A percentile compares a stretch with the other conserved stretches of the same genome.
Conservation (phyloP, 2,888 invertebrate genomes). For the Nomada goodeniana region DNA sequence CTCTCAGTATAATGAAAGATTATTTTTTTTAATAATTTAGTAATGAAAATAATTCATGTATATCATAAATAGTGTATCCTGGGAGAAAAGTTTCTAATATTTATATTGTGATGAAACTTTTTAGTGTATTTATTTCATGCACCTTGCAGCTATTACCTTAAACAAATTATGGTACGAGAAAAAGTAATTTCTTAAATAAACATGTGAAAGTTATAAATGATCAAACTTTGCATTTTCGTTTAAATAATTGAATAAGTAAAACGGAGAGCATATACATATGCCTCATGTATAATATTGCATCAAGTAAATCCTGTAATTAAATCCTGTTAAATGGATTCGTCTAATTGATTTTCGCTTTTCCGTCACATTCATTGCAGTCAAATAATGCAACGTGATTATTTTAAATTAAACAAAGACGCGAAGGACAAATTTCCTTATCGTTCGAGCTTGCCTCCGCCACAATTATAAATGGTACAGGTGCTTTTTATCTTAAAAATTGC, state of each 20-base stretch:
- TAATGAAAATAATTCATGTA: constrained; percentile 10
- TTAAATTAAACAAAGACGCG: not conserved
- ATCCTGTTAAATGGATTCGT: constrained; percentile 15
- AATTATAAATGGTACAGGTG: constrained; percentile 40
- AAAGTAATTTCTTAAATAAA: constrained; percentile 12
- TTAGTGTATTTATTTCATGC: constrained; percentile 5
- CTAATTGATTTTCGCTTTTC: constrained; percentile 4
- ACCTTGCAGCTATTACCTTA: constrained; percentile 8
- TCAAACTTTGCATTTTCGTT: constrained; percentile 60
- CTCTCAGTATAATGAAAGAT: constrained; percentile 10
- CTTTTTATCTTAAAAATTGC: constrained; percentile 48
- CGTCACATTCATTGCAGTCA: not conserved
- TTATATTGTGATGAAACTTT: constrained; percentile 12
- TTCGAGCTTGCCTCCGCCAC: constrained; percentile 56
- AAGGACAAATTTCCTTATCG: constrained; percentile 43
- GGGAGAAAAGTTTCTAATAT: constrained; percentile 11
- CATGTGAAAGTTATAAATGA: constrained; percentile 38
- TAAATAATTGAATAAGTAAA: constrained; percentile 71
- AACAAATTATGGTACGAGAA: not conserved
- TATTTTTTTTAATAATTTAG: constrained; percentile 1
- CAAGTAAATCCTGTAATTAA: constrained; percentile 24
- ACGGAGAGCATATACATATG: constrained; percentile 55
- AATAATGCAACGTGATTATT: not conserved
- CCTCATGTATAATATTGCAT: constrained; percentile 71
- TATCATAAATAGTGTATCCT: constrained; percentile 4